Conservation (phyloP, 1,140 invertebrate species). For the Sipha flava region DNA sequence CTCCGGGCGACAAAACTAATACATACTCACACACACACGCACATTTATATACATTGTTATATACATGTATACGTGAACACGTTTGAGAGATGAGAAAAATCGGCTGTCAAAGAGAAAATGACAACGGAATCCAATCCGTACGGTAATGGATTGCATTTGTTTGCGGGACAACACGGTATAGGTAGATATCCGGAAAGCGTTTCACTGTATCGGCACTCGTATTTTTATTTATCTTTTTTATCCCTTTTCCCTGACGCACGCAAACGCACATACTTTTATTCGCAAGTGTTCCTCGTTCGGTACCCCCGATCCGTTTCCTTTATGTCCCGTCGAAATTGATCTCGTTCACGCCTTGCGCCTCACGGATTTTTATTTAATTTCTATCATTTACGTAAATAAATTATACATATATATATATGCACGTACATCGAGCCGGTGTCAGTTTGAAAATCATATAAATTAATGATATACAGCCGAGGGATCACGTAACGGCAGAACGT, state of each 20-base stretch:
- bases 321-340: not conserved
- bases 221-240: not conserved
- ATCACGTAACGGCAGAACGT: no score
- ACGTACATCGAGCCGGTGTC: no score
- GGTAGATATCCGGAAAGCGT: not conserved
- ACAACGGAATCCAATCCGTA: conserved; percentile 25
- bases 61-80: no score
- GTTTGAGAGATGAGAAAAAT: not conserved
- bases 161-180: not conserved
- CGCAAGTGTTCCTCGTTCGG: not conserved
- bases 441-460: no score
- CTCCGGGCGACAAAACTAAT: not conserved
- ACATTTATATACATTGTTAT: not conserved
- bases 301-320: not conserved
- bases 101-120: conserved; percentile 27
- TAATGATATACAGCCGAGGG: no score
- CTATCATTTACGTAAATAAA: no score
- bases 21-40: not conserved
- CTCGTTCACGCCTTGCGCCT: not conserved
- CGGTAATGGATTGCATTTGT: conserved; percentile 30
- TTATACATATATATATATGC: no score
- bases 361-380: not conserved
- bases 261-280: not conserved
- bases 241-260: not conserved
- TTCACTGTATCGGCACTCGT: not conserved